Evolutionary conservation across 1,140 invertebrate genomes (phyloP).

Genomic region (Phthorimaea operculella): DNA sequence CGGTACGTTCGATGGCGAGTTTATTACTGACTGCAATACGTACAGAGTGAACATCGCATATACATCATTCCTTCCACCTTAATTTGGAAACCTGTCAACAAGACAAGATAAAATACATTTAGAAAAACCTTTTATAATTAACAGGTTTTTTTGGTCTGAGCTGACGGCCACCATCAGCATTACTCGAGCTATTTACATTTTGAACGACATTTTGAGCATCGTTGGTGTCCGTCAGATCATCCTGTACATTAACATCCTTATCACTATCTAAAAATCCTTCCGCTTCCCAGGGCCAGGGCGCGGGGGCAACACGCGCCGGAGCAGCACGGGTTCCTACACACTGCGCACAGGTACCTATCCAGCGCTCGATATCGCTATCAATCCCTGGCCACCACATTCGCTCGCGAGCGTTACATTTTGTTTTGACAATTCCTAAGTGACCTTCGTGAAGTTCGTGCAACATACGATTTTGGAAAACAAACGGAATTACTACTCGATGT

Average conservation of each 20-base stretch:
- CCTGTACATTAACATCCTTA: not conserved
- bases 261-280: not conserved
- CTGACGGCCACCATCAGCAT: not conserved
- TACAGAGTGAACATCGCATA: no score
- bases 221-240: not conserved
- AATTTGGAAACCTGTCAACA: constrained; percentile 1
- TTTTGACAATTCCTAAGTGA: constrained; percentile 25
- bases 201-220: no score
- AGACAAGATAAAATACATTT: not conserved
- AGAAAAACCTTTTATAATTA: not conserved
- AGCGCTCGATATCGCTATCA: constrained; percentile 7
- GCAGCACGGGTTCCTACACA: not conserved
- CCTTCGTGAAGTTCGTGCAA: constrained; percentile 21
- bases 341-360: constrained; percentile 4
- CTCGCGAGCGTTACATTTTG: constrained; percentile 22
- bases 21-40: no score
- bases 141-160: not conserved
- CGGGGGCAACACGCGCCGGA: constrained; percentile 6
- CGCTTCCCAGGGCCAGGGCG: constrained; percentile 1
- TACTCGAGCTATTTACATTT: not conserved
- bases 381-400: constrained; percentile 12
- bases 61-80: no score
- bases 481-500: constrained; percentile 17
- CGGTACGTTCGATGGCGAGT: no score
- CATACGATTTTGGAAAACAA: constrained; percentile 13